Conservation (phyloP, 2,113 vertebrate genomes). For the Tyrannus savana region DNA sequence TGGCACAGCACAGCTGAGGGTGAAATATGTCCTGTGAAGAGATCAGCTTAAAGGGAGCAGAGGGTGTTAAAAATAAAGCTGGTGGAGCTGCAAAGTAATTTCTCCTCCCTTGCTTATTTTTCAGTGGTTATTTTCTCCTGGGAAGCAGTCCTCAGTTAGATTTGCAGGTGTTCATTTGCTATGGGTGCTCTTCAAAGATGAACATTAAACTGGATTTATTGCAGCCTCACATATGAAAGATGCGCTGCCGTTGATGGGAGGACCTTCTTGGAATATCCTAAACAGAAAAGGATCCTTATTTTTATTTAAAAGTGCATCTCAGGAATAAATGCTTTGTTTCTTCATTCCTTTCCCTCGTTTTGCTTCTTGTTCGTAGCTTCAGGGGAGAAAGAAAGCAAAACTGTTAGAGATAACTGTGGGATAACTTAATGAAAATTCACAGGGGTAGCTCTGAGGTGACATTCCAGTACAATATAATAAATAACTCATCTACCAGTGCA, state of each 20-base stretch:
- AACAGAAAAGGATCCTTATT: not conserved
- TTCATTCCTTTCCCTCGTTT: not conserved
- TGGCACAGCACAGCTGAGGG: slow-evolving; percentile 52
- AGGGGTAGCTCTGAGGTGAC: not conserved
- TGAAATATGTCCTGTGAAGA: not conserved
- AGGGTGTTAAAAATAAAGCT: slow-evolving; percentile 68
- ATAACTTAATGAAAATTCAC: slow-evolving; percentile 1
- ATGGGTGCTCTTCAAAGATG: not conserved
- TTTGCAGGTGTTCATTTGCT: not conserved
- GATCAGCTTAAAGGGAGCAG: not conserved
- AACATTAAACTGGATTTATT: not conserved
- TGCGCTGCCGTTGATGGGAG: not conserved
- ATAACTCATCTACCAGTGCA: not conserved
- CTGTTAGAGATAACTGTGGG: not conserved
- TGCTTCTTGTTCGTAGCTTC: not conserved
- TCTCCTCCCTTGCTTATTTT: not conserved
- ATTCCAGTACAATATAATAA: not conserved
- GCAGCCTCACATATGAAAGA: not conserved
- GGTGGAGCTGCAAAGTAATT: not conserved
- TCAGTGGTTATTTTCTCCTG: not conserved
- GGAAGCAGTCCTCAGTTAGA: not conserved
- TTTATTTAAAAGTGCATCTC: not conserved
- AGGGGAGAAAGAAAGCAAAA: not conserved
- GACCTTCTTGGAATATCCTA: not conserved
- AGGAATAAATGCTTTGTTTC: not conserved